Conservation (phyloP, 1,140 invertebrate genomes). For the Apis laboriosa region DNA sequence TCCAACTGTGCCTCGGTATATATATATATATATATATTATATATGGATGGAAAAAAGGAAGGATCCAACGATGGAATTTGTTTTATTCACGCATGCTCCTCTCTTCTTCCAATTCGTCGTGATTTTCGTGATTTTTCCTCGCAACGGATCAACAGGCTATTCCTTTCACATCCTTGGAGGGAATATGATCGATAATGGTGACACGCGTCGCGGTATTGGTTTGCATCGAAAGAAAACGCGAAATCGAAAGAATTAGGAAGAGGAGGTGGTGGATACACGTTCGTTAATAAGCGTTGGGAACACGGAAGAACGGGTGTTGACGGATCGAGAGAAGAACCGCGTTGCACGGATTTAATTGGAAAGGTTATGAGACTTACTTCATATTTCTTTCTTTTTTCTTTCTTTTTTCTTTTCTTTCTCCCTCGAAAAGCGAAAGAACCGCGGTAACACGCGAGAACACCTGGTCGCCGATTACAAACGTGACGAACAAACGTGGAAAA, state of each 20-base stretch:
- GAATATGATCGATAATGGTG: background rate
- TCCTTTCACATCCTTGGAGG: background rate
- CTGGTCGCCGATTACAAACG: constrained; percentile 5
- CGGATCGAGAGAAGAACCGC: background rate
- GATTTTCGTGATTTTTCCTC: too few species aligned
- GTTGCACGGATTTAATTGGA: background rate
- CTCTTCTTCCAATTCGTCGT: background rate
- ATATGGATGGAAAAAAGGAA: too few species aligned
- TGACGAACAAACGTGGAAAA: background rate
- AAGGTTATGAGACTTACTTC: background rate
- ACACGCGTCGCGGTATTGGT: background rate
- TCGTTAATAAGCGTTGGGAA: background rate
- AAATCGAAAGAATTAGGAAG: background rate
- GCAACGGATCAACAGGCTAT: background rate
- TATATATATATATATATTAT: too few species aligned
- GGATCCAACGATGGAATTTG: too few species aligned
- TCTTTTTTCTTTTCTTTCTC: background rate
- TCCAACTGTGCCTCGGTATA: background rate
- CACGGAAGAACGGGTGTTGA: background rate
- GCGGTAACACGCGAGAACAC: background rate
- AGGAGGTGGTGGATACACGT: background rate
- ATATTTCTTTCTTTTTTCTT: background rate
- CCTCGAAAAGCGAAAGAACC: background rate
- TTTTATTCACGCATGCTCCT: background rate
- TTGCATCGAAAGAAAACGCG: background rate